phyloP scores from a whole-genome alignment of 2,797 vertebrate species.

The Halcyon leucocephala region DNA sequence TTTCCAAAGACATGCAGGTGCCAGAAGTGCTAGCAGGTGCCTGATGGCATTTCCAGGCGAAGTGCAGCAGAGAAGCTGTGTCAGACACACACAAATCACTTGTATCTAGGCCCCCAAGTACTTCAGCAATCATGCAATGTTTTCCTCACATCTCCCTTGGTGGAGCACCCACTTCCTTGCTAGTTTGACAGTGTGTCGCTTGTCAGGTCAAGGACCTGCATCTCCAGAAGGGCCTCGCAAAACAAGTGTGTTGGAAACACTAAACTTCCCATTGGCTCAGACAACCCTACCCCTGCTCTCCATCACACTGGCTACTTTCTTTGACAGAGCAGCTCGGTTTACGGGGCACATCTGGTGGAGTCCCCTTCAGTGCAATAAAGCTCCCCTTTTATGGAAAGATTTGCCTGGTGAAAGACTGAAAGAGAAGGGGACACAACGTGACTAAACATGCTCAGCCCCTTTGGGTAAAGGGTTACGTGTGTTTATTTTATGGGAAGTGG shows the following conservation, averaged over 20 bases:
- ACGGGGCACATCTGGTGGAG: constrained; percentile 38
- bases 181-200: accelerated
- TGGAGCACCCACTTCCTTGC: background rate
- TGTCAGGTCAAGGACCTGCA: background rate
- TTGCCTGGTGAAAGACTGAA: constrained; percentile 26
- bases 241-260: constrained; percentile 9
- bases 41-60: background rate
- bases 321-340: constrained; percentile 36
- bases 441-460: constrained; percentile 19
- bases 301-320: background rate
- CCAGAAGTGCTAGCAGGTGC: background rate
- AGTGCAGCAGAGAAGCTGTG: background rate
- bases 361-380: constrained; percentile 38
- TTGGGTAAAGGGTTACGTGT: constrained; percentile 36
- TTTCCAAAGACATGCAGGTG: background rate
- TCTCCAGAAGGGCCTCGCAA: background rate
- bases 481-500: constrained; percentile 66
- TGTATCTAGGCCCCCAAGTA: accelerated
- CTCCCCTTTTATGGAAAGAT: constrained; percentile 62
- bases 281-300: constrained; percentile 15
- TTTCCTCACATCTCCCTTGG: accelerated
- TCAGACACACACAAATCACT: background rate
- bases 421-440: constrained; percentile 11
- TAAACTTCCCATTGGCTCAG: background rate
- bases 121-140: accelerated